phyloP scores from a whole-genome alignment of 2,797 vertebrate species.

The Ctenopoma kingsleyae region DNA sequence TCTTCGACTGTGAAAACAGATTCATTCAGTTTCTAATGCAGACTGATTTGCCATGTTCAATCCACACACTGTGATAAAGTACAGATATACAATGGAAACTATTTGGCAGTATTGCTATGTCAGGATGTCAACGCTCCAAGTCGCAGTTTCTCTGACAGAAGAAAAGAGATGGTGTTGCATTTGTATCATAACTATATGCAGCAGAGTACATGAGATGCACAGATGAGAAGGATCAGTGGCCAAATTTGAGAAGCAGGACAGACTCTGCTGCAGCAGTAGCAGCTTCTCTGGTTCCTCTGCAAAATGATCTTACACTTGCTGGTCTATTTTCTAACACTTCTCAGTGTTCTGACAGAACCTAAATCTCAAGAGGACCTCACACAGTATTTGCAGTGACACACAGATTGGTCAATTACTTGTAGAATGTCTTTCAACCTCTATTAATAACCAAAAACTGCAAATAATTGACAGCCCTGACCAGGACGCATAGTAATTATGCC shows the following conservation, averaged over 20 bases:
- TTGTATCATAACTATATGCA: constrained; percentile 7
- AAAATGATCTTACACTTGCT: constrained; percentile 16
- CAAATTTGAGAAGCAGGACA: constrained; percentile 5
- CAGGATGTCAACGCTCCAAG: constrained; percentile 32
- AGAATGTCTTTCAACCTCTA: constrained; percentile 13
- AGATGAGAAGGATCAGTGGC: constrained; percentile 6
- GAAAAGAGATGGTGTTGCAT: constrained; percentile 27
- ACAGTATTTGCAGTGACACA: constrained; percentile 8
- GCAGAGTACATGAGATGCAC: constrained; percentile 10
- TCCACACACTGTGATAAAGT: constrained; percentile 54
- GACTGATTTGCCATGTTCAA: constrained; percentile 59
- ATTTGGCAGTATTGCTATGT: constrained; percentile 42
- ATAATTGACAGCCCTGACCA: background rate
- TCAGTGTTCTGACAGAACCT: constrained; percentile 11
- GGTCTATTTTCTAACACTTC: background rate
- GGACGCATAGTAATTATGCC: constrained; percentile 4
- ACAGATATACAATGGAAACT: constrained; percentile 42
- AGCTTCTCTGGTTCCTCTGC: constrained; percentile 8
- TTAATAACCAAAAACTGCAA: constrained; percentile 8
- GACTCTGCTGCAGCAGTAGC: background rate
- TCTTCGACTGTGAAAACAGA: constrained; percentile 52
- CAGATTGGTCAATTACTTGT: constrained; percentile 13
- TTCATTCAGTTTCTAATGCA: constrained; percentile 51
- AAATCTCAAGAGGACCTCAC: constrained; percentile 13
- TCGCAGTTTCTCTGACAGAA: constrained; percentile 19